Evolutionary conservation across 2,797 vertebrate genomes (phyloP), one percentile per base, ranked within the genome.

Genomic region (Enteromius unitaeniatus): DNA sequence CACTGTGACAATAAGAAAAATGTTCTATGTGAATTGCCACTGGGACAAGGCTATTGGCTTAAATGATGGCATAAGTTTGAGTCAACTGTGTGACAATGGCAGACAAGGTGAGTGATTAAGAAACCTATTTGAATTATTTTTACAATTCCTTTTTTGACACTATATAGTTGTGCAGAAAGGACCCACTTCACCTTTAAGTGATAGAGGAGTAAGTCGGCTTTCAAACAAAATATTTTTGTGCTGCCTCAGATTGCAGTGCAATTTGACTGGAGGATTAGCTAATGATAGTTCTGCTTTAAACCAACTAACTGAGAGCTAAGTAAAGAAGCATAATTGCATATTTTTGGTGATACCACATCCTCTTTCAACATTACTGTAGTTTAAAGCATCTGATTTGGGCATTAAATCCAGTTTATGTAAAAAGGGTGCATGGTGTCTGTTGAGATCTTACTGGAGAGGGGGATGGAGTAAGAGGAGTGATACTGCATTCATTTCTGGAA

Each of bases 381-480:
- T 73, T 84, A 31, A 81, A 81, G 28, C 51, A 64, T 75, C 23
- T 42, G 42, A 53, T 31, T 45, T 70, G 49, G 34, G 67, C 26
- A 70, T 40, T 17, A 34, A 23, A 45, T 42, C 15, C 15, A 49
- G 68, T 34, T 67, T 51, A 23, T 31, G 40, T 42, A 42, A 42
- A 42, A 78, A 84, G 17, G 28, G 49, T 34, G 47, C 40, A 51
- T 19, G 2, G 9, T 10, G 14, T 62, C 51, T 47, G 9, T n/a
- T 40, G n/a, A 55, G 83, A 73, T 72, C 94, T 93, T 93, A 98
- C 97, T 87, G 96, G 97, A 0, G 97, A 97, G 83, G 95, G 95
- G 0, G 96, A 97, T 0, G 97, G 97, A 0, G 97, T 99, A 90
- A 99, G 93, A 0, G 97, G 97, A 0, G 96, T 95, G n/a, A 99